These are phyloP conservation scores for Ctenosaura bakeri DNA, from an alignment of 2,797 vertebrate species.

Conservation along the genomic window DNA sequence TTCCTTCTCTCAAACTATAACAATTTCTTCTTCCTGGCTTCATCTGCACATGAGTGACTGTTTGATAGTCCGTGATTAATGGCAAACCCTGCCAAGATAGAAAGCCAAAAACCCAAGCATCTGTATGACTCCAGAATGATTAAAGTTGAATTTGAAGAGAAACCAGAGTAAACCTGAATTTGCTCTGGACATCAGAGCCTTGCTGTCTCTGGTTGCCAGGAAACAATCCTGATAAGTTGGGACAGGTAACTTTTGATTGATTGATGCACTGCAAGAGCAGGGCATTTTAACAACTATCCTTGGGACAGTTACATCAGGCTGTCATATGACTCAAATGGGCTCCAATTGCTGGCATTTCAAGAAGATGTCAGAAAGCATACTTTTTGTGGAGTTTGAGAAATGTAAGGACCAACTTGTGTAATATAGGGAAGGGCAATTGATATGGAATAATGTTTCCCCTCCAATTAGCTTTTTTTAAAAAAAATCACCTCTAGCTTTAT, in stretches of 20 bases:
- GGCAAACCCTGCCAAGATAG: not conserved
- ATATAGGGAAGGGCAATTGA: no score
- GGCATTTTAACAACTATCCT: not conserved
- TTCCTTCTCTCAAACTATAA: no score
- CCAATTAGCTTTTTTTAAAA: not conserved
- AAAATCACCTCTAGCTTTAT: slow-evolving; percentile 17
- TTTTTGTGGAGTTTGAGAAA: not conserved
- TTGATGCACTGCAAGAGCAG: not conserved
- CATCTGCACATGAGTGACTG: not conserved
- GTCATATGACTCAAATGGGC: not conserved
- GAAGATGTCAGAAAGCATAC: not conserved
- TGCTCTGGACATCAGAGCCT: not conserved
- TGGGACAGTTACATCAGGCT: not conserved
- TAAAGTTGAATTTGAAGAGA: not conserved
- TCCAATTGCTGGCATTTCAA: not conserved
- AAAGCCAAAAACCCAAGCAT: not conserved
- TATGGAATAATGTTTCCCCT: not conserved
- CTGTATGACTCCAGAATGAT: not conserved
- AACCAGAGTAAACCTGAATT: not conserved
- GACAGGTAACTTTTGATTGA: not conserved
- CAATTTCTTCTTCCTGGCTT: no score
- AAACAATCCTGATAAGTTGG: not conserved
- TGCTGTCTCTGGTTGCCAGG: not conserved
- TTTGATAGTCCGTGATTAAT: not conserved
- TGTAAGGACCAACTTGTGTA: not conserved